Percentiles rank a stretch among this genome's conserved stretches.
These are phyloP conservation scores for Lithophane semibrunnea DNA, from an alignment of 2,888 invertebrate species.

Conservation along the genomic window DNA sequence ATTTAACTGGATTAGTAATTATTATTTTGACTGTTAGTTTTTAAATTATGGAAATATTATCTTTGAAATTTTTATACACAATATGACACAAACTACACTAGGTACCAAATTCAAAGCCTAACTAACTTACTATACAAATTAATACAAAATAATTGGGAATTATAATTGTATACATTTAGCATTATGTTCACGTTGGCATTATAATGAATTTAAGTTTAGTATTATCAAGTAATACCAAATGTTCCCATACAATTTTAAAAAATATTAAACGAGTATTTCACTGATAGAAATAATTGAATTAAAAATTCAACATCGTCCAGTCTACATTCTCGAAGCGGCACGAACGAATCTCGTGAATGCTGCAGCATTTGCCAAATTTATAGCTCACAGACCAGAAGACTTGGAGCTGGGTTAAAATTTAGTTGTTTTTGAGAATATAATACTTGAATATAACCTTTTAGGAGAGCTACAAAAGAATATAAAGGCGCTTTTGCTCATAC, in stretches of 20 bases:
- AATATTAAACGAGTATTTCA: slow-evolving; percentile 16
- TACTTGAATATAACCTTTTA: slow-evolving; percentile 31
- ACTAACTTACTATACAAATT: background rate
- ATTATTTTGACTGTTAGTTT: background rate
- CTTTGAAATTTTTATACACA: background rate
- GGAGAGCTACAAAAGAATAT: slow-evolving; percentile 5
- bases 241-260: background rate
- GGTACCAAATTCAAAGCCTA: background rate
- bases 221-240: background rate
- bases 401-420: slow-evolving; percentile 51
- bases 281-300: slow-evolving; percentile 57
- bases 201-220: background rate
- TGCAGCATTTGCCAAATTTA: slow-evolving; percentile 73
- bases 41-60: background rate
- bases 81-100: background rate
- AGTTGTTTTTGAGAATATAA: slow-evolving; percentile 48
- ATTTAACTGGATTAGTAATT: background rate
- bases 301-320: slow-evolving; percentile 52
- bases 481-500: background rate
- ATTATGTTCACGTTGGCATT: background rate
- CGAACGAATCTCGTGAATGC: slow-evolving; percentile 66
- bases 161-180: background rate
- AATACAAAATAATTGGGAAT: background rate
- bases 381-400: slow-evolving; percentile 65
- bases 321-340: slow-evolving; percentile 39